Conservation (phyloP, 2,888 invertebrate genomes). For the Eubasilissa splendida region DNA sequence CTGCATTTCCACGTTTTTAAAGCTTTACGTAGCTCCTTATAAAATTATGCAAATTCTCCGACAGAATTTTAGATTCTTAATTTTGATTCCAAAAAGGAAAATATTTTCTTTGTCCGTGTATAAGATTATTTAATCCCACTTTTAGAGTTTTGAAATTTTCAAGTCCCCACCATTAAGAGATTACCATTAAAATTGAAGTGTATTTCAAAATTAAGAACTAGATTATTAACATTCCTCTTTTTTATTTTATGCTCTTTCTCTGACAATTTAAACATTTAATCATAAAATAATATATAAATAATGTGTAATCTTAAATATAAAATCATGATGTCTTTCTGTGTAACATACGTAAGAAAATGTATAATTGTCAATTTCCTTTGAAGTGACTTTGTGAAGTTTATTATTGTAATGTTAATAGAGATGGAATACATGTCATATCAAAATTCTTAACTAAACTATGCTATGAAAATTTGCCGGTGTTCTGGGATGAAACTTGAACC, state of each 20-base stretch:
- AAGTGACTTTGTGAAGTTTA: no score
- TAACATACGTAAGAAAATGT: no score
- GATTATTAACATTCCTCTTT: slow-evolving; percentile 12
- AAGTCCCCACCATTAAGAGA: slow-evolving; percentile 16
- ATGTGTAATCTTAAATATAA: no score
- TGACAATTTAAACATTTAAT: not conserved
- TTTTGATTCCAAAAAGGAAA: slow-evolving; percentile 5
- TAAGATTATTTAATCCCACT: slow-evolving; percentile 3
- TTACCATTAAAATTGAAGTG: slow-evolving; percentile 28
- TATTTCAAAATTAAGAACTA: slow-evolving; percentile 1
- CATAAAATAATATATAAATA: no score
- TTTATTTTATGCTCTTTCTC: not conserved
- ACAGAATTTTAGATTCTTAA: slow-evolving; percentile 5
- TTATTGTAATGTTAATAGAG: no score
- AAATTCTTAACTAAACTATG: no score
- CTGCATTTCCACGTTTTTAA: slow-evolving; percentile 26
- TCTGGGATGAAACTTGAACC: no score
- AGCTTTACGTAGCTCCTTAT: not conserved
- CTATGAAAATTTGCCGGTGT: no score
- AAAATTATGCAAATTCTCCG: slow-evolving; percentile 13
- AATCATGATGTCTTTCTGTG: no score
- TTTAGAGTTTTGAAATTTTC: not conserved
- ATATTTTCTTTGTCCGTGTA: slow-evolving; percentile 18
- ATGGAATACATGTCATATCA: no score
- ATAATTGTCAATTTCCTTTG: no score